Conservation (phyloP, 2,113 vertebrate genomes). For the Erpornis zantholeuca region DNA sequence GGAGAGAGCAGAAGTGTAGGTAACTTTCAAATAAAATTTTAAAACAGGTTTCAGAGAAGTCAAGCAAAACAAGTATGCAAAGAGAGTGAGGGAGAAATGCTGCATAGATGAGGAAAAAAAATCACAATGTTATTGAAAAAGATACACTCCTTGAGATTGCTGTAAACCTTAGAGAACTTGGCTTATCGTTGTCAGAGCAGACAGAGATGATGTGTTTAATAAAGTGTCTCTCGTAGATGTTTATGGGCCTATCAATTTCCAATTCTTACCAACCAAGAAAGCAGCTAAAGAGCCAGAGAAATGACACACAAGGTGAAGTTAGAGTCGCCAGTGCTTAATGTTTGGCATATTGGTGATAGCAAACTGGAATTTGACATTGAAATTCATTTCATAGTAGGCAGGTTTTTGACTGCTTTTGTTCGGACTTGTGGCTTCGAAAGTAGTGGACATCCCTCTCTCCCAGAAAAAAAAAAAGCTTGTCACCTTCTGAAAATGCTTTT, state of each 20-base stretch:
- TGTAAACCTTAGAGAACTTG: background rate
- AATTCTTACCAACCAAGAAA: background rate
- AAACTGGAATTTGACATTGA: background rate
- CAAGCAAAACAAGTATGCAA: background rate
- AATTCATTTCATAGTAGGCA: background rate
- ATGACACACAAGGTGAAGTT: background rate
- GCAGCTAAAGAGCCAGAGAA: background rate
- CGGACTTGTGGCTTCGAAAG: background rate
- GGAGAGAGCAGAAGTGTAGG: background rate
- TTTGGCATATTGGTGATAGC: background rate
- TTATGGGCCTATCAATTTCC: background rate
- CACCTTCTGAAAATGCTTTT: background rate
- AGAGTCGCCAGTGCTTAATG: background rate
- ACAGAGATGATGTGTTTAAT: background rate
- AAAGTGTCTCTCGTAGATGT: background rate
- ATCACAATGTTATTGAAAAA: background rate
- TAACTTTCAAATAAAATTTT: background rate
- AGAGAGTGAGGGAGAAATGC: background rate
- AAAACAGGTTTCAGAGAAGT: background rate
- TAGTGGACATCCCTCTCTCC: background rate
- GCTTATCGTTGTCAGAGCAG: background rate
- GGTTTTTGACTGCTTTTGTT: background rate
- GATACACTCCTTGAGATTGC: background rate
- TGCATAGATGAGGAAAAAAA: background rate
- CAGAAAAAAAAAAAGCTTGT: background rate